Conservation (phyloP, 2,888 invertebrate genomes). For the Hoplodrina blanda region DNA sequence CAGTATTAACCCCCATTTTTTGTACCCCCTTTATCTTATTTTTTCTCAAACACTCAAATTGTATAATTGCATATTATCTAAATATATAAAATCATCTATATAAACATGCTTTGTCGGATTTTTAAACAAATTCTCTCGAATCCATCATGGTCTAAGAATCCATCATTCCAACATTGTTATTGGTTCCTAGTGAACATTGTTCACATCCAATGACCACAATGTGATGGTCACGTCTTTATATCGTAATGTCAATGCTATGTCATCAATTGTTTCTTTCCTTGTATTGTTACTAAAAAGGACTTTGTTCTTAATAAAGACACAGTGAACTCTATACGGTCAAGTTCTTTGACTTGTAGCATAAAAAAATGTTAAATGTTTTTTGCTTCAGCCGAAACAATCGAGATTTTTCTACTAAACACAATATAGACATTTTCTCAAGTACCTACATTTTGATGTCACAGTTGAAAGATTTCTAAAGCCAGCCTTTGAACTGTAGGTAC, state of each 20-base stretch:
- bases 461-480: conserved; percentile 31
- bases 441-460: conserved; percentile 2
- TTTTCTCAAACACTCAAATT: no score
- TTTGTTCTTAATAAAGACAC: conserved; percentile 35
- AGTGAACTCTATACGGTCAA: conserved; percentile 35
- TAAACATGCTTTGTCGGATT: no score
- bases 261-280: conserved; percentile 54
- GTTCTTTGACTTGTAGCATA: conserved; percentile 45
- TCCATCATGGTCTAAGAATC: no score
- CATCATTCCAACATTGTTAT: not conserved
- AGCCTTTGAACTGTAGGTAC: not conserved
- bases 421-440: conserved; percentile 9
- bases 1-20: not conserved
- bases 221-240: conserved; percentile 20
- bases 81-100: no score
- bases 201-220: conserved; percentile 16
- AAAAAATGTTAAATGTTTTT: not conserved
- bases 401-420: not conserved
- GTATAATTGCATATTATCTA: no score
- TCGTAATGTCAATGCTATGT: conserved; percentile 53
- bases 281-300: conserved; percentile 44
- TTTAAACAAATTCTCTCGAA: no score
- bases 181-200: conserved; percentile 20
- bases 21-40: no score
- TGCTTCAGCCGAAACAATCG: not conserved